These are phyloP conservation scores for Buathra laborator DNA, from an alignment of 2,888 invertebrate genomes.

Conservation along the genomic window DNA sequence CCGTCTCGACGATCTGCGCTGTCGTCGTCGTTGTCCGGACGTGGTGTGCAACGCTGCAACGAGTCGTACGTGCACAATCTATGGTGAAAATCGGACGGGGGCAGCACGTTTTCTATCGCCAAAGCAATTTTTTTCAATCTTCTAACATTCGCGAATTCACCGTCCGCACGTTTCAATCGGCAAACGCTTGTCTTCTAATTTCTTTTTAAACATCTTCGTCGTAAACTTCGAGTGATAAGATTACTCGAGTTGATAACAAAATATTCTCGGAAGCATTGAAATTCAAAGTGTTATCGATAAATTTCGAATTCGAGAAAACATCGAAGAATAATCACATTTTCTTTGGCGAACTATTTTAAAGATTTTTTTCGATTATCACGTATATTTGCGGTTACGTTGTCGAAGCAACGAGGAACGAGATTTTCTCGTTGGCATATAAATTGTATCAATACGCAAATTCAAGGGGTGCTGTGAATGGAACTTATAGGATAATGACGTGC, in stretches of 20 bases:
- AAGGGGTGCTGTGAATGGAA: not conserved
- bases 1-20: constrained; percentile 44
- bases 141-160: not conserved
- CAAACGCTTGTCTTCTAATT: not conserved
- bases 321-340: too few species aligned
- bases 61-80: constrained; percentile 44
- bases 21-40: constrained; percentile 39
- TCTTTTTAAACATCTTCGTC: not conserved
- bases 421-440: constrained; percentile 42
- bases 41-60: constrained; percentile 27
- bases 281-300: not conserved
- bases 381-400: not conserved
- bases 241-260: not conserved
- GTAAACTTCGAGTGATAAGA: not conserved
- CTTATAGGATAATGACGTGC: constrained; percentile 44
- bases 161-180: not conserved
- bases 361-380: too few species aligned
- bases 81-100: constrained; percentile 13
- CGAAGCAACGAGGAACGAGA: not conserved
- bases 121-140: constrained; percentile 8
- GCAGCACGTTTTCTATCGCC: constrained; percentile 13
- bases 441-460: constrained; percentile 20
- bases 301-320: not conserved
- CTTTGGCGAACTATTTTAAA: too few species aligned
- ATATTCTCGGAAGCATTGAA: not conserved